Conservation (phyloP, 1,140 invertebrate species). For the Cotesia chilonis region DNA sequence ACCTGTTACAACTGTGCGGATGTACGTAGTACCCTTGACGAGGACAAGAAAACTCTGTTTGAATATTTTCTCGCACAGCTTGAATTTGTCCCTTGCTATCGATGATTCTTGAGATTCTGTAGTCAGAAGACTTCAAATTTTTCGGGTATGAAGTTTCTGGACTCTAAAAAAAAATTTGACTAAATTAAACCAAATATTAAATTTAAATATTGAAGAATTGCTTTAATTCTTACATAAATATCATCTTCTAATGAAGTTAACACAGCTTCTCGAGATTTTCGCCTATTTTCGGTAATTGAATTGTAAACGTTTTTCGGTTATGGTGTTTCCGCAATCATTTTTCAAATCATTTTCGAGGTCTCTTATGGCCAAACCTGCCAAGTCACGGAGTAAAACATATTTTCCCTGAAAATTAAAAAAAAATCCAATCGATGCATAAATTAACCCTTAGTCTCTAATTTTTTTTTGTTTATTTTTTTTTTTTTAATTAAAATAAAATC, state of each 20-base stretch:
- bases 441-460: neutral
- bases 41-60: constrained; percentile 79
- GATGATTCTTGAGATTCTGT: constrained; percentile 76
- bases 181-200: constrained; percentile 9
- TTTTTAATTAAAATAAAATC: too few species aligned
- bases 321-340: constrained; percentile 52
- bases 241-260: constrained; percentile 60
- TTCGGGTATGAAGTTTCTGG: constrained; percentile 59
- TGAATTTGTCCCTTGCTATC: constrained; percentile 77
- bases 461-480: neutral
- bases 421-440: neutral
- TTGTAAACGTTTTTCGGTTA: constrained; percentile 54
- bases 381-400: constrained; percentile 68
- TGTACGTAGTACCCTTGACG: constrained; percentile 83
- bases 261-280: constrained; percentile 65
- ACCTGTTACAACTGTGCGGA: constrained; percentile 78
- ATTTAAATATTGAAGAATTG: neutral
- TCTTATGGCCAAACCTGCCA: constrained; percentile 66
- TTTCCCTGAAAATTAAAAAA: constrained; percentile 63
- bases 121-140: constrained; percentile 74
- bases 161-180: constrained; percentile 38
- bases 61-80: constrained; percentile 74
- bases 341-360: constrained; percentile 57
- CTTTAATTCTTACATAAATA: constrained; percentile 51
- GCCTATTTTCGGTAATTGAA: constrained; percentile 62